Percentiles rank a stretch among this genome's conserved stretches.
These are phyloP conservation scores for Jacana jacana DNA, from an alignment of 2,113 vertebrate species.

Conservation along the genomic window DNA sequence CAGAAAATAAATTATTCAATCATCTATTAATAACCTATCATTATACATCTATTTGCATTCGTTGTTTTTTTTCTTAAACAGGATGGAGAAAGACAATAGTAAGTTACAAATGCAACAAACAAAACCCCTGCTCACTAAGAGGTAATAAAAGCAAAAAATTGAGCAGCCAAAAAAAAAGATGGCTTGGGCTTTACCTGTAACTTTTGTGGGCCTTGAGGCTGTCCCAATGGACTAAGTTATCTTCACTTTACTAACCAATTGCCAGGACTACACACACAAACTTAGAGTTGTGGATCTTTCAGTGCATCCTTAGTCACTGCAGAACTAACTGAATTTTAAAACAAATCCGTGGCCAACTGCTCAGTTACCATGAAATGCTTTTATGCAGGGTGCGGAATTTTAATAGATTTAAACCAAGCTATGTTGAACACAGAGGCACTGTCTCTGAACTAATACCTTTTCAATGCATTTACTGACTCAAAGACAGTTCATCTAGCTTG, in stretches of 20 bases:
- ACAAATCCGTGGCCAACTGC: not conserved
- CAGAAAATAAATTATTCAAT: not conserved
- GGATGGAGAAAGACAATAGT: not conserved
- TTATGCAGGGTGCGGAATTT: not conserved
- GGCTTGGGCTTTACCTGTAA: not conserved
- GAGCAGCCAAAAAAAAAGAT: not conserved
- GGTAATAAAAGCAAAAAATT: not conserved
- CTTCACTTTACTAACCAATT: not conserved
- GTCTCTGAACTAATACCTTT: not conserved
- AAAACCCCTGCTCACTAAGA: not conserved
- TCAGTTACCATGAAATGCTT: not conserved
- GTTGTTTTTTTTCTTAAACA: not conserved
- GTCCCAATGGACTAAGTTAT: not conserved
- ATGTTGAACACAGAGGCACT: not conserved
- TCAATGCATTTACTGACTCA: not conserved
- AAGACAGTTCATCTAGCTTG: not conserved
- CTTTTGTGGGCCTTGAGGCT: not conserved
- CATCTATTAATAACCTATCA: not conserved
- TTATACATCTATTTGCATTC: constrained; percentile 4
- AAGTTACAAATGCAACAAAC: not conserved
- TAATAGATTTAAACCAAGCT: not conserved
- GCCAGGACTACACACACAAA: not conserved
- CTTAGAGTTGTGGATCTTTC: not conserved
- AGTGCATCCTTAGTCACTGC: not conserved
- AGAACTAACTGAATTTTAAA: not conserved